phyloP scores from a whole-genome alignment of 2,113 vertebrate species.

The Gasterosteus nipponicus region DNA sequence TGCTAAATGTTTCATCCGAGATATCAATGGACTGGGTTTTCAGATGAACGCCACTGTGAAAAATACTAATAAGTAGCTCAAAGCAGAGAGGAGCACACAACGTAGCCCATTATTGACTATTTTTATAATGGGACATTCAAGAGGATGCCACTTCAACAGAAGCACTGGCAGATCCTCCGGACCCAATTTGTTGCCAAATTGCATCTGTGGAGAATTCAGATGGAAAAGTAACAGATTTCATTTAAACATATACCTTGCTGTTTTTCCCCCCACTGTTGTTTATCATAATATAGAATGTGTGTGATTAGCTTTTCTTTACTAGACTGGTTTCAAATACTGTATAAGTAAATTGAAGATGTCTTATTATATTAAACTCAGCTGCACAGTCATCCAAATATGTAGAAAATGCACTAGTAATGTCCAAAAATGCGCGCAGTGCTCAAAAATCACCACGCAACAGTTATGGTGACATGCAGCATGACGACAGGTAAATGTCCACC shows the following conservation, averaged over 20 bases:
- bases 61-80: neutral
- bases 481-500: conserved; percentile 7
- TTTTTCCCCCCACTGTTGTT: neutral
- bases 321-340: neutral
- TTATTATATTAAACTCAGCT: neutral
- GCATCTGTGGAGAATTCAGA: neutral
- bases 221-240: conserved; percentile 4
- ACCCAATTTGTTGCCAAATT: neutral
- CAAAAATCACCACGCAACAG: neutral
- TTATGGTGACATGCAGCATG: neutral
- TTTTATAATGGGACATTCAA: conserved; percentile 38
- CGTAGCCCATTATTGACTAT: conserved; percentile 20
- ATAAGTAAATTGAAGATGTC: neutral
- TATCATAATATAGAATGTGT: neutral
- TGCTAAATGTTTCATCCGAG: conserved; percentile 7
- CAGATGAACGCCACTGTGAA: conserved; percentile 2
- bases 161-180: conserved; percentile 20
- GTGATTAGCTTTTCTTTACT: neutral
- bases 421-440: neutral
- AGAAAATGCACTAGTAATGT: neutral
- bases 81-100: neutral
- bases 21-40: conserved; percentile 19
- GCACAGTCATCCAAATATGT: neutral
- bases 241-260: neutral
- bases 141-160: conserved; percentile 10